Evolutionary conservation across 2,797 vertebrate species (phyloP), one percentile per base, ranked within the genome.

Genomic region (Peromyscus aztecus): DNA sequence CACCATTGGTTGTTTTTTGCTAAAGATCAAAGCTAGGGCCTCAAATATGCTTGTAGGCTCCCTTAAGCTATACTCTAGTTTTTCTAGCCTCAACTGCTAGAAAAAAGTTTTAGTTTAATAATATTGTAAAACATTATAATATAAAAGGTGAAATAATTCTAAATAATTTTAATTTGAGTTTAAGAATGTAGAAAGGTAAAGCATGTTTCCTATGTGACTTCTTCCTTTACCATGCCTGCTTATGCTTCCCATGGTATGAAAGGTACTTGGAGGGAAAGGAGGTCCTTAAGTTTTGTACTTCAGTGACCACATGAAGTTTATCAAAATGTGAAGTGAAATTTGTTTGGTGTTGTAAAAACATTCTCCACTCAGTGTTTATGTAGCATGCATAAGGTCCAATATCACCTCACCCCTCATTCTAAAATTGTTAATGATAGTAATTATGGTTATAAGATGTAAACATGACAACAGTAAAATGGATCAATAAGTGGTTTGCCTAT

Each of bases 241-340:
- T 93, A 46, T n/a, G 23, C 27, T 91, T 95, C 31, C 34, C 57
- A 23, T 82, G 73, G 16, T 95, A 4, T 85, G 11, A 92, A 92
- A 80, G 67, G 40, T 4, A 61, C 80, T 91, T 78, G 88, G 75
- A 95, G 52, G 24, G 8, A 67, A 61, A 71, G n/a, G n/a, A 86
- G n/a, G 19, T 95, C 52, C 77, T 14, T 69, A 34, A 91, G 94
- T 95, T 97, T 91, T 94, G 11, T 90, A 76, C 23, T 34, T 37
- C 40, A 63, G 0, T 80, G 52, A 80, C 49, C 52, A 80, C 49
- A 55, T n/a, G n/a, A 80, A 80, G 49, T n/a, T 80, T n/a, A 80
- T 80, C 19, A 80, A 19, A 89, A 94, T 91, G 21, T 34, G 65
- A 61, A 86, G 10, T 71, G 23, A 29, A 37, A 89, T 82, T 95